Evolutionary conservation across 2,113 vertebrate genomes (phyloP), one percentile per base, ranked within the genome.

Genomic region (Lepus timidus): DNA sequence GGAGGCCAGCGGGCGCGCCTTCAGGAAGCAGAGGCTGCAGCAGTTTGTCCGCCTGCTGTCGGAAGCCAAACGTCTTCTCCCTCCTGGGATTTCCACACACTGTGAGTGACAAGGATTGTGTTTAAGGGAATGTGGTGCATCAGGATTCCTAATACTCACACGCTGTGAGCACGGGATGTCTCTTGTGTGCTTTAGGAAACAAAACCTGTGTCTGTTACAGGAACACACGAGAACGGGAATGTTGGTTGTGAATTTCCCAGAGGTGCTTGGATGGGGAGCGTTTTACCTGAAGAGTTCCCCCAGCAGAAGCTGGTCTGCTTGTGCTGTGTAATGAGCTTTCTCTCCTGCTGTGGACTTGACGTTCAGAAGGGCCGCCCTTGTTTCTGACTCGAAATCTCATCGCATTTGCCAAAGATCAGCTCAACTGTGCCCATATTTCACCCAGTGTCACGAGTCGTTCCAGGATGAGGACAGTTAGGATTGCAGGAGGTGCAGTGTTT

Each of bases 31-130:
- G 22, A 4, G 6, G 5, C 27, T 12, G 8, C 36, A 39, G 36
- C n/a, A 49, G 10, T 0, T 70, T 9, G 31, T 1, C 33, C 19
- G 10, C 23, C 12, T 31, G 3, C 12, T 3, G 5, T 11, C 4
- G 10, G 6, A 95, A n/a, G n/a, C 9, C 31, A 17, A 73, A 31
- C n/a, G 6, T 74, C 13, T 14, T 6, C 4, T 23, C 2, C 6
- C n/a, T 22, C 6, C 13, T 31, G 22, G 7, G 9, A 25, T 91
- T 78, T 74, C 27, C 10, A n/a, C 33, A 78, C 6, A 82, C 16
- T 13, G 13, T 31, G 27, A 70, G 10, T 39, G 33, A 55, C 20
- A 73, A 74, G 11, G 11, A 55, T 58, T 58, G 52, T 14, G 29
- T 76, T 58, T 61, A 65, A 86, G 27, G 61, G 13, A 65, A 71